Conservation (phyloP, 1,140 invertebrate species). For the silkworm (Bombyx mori) region ASM3026992v2 NC_085109.1:10359001-10359500, state of each 20-base stretch:
- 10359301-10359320: no score
- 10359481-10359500: no score
- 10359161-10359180: conserved; percentile 30
- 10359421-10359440: no score
- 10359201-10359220: conserved; percentile 23
- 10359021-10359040: conserved; percentile 48
- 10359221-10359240: conserved; percentile 13
- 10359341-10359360: no score
- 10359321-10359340: no score
- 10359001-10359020: conserved; percentile 15
- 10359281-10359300: no score
- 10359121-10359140: conserved; percentile 27
- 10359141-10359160: conserved; percentile 7
- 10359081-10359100: conserved; percentile 44
- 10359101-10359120: conserved; percentile 45
- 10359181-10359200: conserved; percentile 12
- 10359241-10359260: conserved; percentile 12
- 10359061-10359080: conserved; percentile 38
- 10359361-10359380: no score
- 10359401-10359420: no score
- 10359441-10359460: no score
- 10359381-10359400: no score
- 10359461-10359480: no score
- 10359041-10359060: conserved; percentile 33
- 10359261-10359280: no score